Percentiles rank a stretch among this genome's conserved stretches.
phyloP scores from a whole-genome alignment of 2,113 vertebrate genomes.

The Brienomyrus longianalis region DNA sequence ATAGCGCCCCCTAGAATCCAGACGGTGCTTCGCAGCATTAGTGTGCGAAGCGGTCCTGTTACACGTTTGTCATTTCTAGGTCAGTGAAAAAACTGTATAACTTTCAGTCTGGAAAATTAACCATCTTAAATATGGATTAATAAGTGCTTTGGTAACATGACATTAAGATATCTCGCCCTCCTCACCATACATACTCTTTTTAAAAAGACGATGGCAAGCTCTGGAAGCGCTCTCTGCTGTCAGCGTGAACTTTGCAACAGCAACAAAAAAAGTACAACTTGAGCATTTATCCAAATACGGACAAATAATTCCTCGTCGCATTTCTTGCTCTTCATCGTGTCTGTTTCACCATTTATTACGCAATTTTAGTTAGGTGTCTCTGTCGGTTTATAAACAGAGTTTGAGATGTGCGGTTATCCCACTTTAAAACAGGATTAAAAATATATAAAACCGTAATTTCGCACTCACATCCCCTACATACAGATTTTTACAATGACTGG shows the following conservation, averaged over 20 bases:
- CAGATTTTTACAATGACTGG: neutral
- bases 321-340: neutral
- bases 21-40: neutral
- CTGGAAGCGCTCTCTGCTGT: neutral
- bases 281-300: neutral
- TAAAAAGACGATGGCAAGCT: neutral
- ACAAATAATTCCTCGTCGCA: neutral
- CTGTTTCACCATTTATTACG: neutral
- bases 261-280: neutral
- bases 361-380: neutral
- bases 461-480: neutral
- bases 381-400: neutral
- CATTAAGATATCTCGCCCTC: neutral
- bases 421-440: neutral
- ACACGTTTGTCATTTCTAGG: neutral
- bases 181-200: neutral
- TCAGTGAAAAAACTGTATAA: neutral
- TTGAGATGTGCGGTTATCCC: neutral
- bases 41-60: neutral
- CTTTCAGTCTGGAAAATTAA: neutral
- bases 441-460: neutral
- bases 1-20: conserved; percentile 38
- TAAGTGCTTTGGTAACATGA: neutral
- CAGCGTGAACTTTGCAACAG: neutral
- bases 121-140: neutral